A percentile compares a stretch with the other conserved stretches of the same genome.
Conservation (phyloP, 2,113 vertebrate species). For the Beaufortia kweichowensis region DNA sequence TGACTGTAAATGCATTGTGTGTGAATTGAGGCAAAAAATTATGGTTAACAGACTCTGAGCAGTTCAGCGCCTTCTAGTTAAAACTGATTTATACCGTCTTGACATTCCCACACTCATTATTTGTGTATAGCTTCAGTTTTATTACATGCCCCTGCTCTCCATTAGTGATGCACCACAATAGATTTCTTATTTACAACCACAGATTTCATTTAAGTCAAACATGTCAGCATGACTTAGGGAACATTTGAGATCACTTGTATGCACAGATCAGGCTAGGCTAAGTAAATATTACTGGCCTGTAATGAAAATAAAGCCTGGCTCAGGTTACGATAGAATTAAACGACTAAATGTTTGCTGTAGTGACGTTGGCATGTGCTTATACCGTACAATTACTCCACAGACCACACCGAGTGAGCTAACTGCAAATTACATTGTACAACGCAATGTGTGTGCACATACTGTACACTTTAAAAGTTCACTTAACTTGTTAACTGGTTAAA, state of each 20-base stretch:
- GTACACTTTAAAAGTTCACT: slow-evolving; percentile 17
- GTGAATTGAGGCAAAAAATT: not conserved
- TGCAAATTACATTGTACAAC: slow-evolving; percentile 57
- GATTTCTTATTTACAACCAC: slow-evolving; percentile 40
- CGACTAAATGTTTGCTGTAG: slow-evolving; percentile 52
- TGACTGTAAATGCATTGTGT: not conserved
- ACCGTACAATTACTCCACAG: slow-evolving; percentile 61
- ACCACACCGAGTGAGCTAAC: slow-evolving; percentile 67
- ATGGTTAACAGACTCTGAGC: not conserved
- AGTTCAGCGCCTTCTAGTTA: slow-evolving; percentile 22
- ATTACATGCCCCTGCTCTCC: slow-evolving; percentile 28
- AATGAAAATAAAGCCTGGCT: slow-evolving; percentile 48
- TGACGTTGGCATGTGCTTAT: slow-evolving; percentile 66
- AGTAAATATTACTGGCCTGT: slow-evolving; percentile 45
- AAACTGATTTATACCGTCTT: slow-evolving; percentile 18
- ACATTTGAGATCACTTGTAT: slow-evolving; percentile 40
- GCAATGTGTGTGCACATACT: slow-evolving; percentile 59
- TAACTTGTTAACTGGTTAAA: not conserved
- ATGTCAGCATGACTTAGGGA: slow-evolving; percentile 42
- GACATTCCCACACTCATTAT: slow-evolving; percentile 33
- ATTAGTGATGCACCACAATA: slow-evolving; percentile 22
- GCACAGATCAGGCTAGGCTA: slow-evolving; percentile 45
- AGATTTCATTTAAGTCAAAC: slow-evolving; percentile 38
- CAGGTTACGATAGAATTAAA: slow-evolving; percentile 28
- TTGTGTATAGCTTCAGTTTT: slow-evolving; percentile 12